Evolutionary conservation across 2,797 vertebrate species (phyloP).

Genomic region (Centroberyx gerrardi): DNA sequence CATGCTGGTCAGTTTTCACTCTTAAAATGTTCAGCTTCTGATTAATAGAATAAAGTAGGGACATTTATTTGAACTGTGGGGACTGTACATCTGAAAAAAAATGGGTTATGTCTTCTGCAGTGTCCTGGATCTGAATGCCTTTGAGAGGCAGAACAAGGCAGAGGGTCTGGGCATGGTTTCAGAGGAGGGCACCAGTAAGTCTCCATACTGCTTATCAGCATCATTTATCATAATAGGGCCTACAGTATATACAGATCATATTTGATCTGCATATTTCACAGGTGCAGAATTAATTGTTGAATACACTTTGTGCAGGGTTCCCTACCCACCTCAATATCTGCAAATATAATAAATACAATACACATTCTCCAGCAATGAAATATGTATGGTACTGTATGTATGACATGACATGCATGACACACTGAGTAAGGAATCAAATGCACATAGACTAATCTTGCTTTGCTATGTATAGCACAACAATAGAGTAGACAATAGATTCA

Average conservation of each 20-base stretch:
- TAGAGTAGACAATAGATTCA: too few relatives aligned
- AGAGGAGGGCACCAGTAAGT: constrained; percentile 95
- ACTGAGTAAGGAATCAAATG: constrained; percentile 7
- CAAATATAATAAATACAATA: not conserved
- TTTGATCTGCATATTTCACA: constrained; percentile 34
- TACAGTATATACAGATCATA: constrained; percentile 12
- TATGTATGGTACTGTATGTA: too few relatives aligned
- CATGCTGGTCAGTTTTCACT: constrained; percentile 89
- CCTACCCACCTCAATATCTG: too few relatives aligned
- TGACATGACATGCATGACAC: not conserved
- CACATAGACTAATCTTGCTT: not conserved
- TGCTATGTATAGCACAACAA: too few relatives aligned
- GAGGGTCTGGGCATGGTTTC: constrained; percentile 98
- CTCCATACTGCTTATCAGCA: not conserved
- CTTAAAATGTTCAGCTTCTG: not conserved
- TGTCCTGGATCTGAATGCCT: constrained; percentile 95
- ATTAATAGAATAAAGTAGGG: not conserved
- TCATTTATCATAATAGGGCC: not conserved
- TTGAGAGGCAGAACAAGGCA: constrained; percentile 97
- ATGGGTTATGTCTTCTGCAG: constrained; percentile 73
- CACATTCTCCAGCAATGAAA: not conserved
- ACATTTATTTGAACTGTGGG: not conserved
- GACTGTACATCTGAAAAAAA: constrained; percentile 5
- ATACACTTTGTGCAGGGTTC: constrained; percentile 8
- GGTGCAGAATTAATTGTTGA: constrained; percentile 24